phyloP scores from a whole-genome alignment of 1,140 invertebrate genomes.

The Neuroterus valhalla region DNA sequence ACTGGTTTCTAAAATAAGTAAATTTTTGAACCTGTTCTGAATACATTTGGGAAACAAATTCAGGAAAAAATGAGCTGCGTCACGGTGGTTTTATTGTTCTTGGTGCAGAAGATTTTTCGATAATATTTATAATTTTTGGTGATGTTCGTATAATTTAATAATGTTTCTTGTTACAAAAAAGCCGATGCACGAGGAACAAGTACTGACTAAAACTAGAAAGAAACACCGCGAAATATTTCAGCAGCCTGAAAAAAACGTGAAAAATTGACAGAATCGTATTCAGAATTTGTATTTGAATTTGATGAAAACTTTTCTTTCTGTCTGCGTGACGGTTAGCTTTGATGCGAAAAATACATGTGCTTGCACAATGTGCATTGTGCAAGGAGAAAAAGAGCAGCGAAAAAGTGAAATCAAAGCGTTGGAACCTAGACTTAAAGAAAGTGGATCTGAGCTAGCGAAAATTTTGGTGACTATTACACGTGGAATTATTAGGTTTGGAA shows the following conservation, averaged over 20 bases:
- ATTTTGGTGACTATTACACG: not conserved
- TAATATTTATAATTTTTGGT: too few relatives aligned
- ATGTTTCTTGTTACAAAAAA: too few relatives aligned
- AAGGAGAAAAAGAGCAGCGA: constrained; percentile 31
- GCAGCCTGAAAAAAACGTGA: too few relatives aligned
- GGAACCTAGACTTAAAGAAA: constrained; percentile 17
- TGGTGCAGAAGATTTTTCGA: too few relatives aligned
- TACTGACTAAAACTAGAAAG: too few relatives aligned
- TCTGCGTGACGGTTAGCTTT: not conserved
- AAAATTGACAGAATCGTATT: too few relatives aligned
- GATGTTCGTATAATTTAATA: too few relatives aligned
- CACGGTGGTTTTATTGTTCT: too few relatives aligned
- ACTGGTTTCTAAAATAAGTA: not conserved
- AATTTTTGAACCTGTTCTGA: not conserved
- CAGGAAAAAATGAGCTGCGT: too few relatives aligned
- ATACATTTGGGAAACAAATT: too few relatives aligned
- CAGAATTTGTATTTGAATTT: not conserved
- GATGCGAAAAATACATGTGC: not conserved
- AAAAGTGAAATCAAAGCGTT: constrained; percentile 29
- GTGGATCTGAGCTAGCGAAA: constrained; percentile 31
- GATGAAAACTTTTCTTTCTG: not conserved
- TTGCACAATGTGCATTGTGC: constrained; percentile 34
- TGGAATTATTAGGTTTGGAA: not conserved
- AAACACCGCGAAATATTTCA: too few relatives aligned
- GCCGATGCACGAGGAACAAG: too few relatives aligned